Base-by-base conservation (phyloP, 2,888 invertebrate genomes). In the Campaea margaritaria region DNA sequence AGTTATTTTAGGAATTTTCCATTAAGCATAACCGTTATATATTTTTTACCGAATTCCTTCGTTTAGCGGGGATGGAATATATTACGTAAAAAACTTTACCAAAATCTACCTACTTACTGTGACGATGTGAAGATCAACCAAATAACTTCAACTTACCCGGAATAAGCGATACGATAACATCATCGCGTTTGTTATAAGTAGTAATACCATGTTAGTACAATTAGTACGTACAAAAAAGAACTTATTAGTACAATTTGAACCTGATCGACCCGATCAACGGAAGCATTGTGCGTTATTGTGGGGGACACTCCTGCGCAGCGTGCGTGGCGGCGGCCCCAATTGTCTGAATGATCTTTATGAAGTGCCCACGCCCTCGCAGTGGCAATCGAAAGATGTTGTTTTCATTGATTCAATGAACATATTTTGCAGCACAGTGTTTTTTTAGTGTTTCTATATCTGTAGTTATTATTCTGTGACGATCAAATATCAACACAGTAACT, bases 331-430 rank as follows among this genome's bases (percentile, higher is more conserved):
- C 16, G 91, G 82, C 86, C 87, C 81, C 89, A 91, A 91, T 91
- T 91, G 91, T 86, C 87, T 88, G 90, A 91, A 89, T 90, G 87
- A 87, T 87, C 88, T 89, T 89, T 90, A 90, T 89, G 86, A 89
- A 81, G 78, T 73, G 83, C 75, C 83, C 83, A 86, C 86, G 82
- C 87, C 86, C 87, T 78, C 70, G 62, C 72, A 49, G 28, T 15
- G 21, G 44, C 54, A 42, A 50, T 56, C 44, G 34, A 51, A 53
- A 47, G 53, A 58, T 50, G 49, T 44, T 49, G 38, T 51, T 51
- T 46, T 59, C 49, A 59, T 59, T 50, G 53, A 47, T 42, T 45
- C 49, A 36, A 45, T 49, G 21, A 21, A 21, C 21, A 21, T 21
- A 21, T 21, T 21, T 21, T 21, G 21, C 21, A 21, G 21, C 3